Evolutionary conservation across 2,113 vertebrate genomes (phyloP).

Genomic region (Ardeotis arabs): DNA sequence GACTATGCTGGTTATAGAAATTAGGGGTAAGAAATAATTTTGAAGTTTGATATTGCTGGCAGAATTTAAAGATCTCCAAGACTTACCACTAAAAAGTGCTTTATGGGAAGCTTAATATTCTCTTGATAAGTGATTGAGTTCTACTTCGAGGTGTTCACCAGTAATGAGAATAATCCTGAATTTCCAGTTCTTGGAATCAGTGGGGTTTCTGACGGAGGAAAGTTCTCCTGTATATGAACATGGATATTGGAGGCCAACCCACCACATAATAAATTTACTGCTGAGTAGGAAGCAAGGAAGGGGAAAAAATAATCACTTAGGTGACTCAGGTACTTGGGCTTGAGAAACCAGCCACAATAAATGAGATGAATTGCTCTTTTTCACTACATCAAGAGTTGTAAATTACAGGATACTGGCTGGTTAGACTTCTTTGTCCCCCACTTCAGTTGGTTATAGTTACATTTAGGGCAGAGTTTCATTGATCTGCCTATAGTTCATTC

Average conservation of each 20-base stretch:
- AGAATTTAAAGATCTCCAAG: slow-evolving; percentile 12
- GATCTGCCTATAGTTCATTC: slow-evolving; percentile 57
- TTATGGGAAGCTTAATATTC: slow-evolving; percentile 31
- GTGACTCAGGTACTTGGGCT: slow-evolving; percentile 31
- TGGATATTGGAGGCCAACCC: neutral
- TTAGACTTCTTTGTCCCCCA: neutral
- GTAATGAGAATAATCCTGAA: neutral
- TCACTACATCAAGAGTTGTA: slow-evolving; percentile 20
- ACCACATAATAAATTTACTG: slow-evolving; percentile 3
- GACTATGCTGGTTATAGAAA: slow-evolving; percentile 17
- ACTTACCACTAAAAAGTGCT: neutral
- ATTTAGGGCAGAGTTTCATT: slow-evolving; percentile 41
- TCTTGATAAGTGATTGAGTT: slow-evolving; percentile 13
- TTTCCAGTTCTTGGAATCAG: neutral
- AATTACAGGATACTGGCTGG: slow-evolving; percentile 12
- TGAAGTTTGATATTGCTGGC: slow-evolving; percentile 6
- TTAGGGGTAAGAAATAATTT: neutral
- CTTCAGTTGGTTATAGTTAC: slow-evolving; percentile 38
- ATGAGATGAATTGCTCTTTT: slow-evolving; percentile 50
- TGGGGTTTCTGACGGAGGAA: neutral
- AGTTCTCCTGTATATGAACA: neutral
- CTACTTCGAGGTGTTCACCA: neutral
- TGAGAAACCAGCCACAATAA: slow-evolving; percentile 56
- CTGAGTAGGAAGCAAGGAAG: slow-evolving; percentile 12
- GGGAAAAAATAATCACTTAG: neutral